Evolutionary conservation across 92 coral and sea anemone genomes (phyloP), one percentile per base, ranked within the genome.

Genomic region (Porites divaricata): DNA sequence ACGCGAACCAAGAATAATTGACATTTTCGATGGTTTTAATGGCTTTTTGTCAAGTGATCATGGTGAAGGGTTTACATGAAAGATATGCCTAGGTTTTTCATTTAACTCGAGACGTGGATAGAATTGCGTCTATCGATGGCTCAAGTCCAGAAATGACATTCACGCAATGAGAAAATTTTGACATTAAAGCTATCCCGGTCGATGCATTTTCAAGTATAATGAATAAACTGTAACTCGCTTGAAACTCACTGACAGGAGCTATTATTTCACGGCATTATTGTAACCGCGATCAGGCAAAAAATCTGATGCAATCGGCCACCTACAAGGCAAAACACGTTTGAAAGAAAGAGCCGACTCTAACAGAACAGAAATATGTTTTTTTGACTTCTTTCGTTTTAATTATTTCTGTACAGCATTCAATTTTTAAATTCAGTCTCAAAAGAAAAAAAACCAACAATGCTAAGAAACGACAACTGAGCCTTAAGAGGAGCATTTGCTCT

Each of bases 1-100:
- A 80, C 85, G 85, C 85, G 85, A 80, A n/a, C 66, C 16, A 25
- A 65, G 26, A 23, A 78, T 52, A 78, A 78, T 19, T 50, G 83
- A 66, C 73, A 51, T 23, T 51, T 78, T 66, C 62, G 53, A 73
- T 52, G 77, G 15, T n/a, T 73, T 73, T 73, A 73, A 73, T 73
- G 77, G 77, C 6, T 54, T 73, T 73, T 15, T 51, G 41, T 51
- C 17, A 35, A 35, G 45, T 35, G 45, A 35, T n/a, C 56, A 8
- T 9, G 76, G 59, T 21, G 53, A 73, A 73, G 52, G 61, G 63
- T 21, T 21, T 51, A 20, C 62, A 73, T 73, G 21, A 10, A 73
- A n/a, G n/a, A 52, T 17, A 20, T 14, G 25, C 12, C 23, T n/a
- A 50, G 4, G 13, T 9, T 7, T 20, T 51, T 3, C 52, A 51